These are phyloP conservation scores for Homalodisca vitripennis DNA, from an alignment of 1,140 invertebrate species.

Conservation along the genomic window DNA sequence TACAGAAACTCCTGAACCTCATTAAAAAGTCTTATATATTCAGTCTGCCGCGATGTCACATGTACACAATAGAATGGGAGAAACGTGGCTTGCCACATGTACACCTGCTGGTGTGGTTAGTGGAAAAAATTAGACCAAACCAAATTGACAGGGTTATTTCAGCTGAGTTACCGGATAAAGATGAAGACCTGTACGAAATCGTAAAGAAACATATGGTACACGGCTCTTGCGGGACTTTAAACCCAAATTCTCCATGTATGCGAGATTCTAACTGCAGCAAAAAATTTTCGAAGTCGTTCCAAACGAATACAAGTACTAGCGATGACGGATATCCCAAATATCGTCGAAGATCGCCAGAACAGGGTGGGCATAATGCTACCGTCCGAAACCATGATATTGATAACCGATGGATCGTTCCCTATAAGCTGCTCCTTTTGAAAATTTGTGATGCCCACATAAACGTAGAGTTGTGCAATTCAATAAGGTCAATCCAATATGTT, in stretches of 20 bases:
- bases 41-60: slow-evolving; percentile 45
- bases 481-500: slow-evolving; percentile 46
- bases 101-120: slow-evolving; percentile 50
- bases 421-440: slow-evolving; percentile 45
- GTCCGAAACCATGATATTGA: slow-evolving; percentile 38
- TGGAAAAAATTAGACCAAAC: slow-evolving; percentile 52
- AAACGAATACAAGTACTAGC: slow-evolving; percentile 41
- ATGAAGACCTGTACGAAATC: slow-evolving; percentile 48
- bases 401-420: slow-evolving; percentile 49
- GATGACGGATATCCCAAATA: slow-evolving; percentile 48
- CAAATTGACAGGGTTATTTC: slow-evolving; percentile 54
- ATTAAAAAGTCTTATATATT: slow-evolving; percentile 42
- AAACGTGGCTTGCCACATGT: slow-evolving; percentile 48
- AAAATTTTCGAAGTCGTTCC: slow-evolving; percentile 47
- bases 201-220: slow-evolving; percentile 54
- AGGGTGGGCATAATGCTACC: slow-evolving; percentile 29
- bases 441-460: slow-evolving; percentile 47
- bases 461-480: slow-evolving; percentile 47
- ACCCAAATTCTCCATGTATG: slow-evolving; percentile 53
- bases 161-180: slow-evolving; percentile 55
- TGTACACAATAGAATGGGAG: slow-evolving; percentile 56
- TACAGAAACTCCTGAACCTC: slow-evolving; percentile 31
- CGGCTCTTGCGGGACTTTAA: slow-evolving; percentile 54
- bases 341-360: slow-evolving; percentile 34
- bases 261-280: slow-evolving; percentile 50